Conservation (phyloP, 2,113 vertebrate species). For the Petroica traversi region DNA sequence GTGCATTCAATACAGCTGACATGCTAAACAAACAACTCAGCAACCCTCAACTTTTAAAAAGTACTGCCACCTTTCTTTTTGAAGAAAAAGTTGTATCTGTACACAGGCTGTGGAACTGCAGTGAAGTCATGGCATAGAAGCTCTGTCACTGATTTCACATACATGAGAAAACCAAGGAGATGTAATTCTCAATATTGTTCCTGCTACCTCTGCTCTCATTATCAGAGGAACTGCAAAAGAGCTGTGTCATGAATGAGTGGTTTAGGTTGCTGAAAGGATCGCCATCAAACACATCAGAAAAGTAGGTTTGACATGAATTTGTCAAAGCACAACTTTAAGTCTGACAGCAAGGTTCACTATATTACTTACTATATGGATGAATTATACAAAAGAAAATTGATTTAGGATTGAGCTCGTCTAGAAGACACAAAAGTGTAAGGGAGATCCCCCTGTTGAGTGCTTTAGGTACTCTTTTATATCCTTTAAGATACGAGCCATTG, state of each 20-base stretch:
- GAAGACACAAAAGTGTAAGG: neutral
- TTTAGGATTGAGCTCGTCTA: neutral
- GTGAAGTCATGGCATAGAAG: neutral
- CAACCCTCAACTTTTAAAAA: neutral
- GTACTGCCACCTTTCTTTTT: neutral
- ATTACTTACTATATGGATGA: neutral
- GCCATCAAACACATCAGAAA: neutral
- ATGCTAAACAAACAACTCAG: neutral
- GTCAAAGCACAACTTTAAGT: neutral
- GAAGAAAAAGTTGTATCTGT: neutral
- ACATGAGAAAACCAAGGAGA: neutral
- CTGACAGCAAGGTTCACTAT: neutral
- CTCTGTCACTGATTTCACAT: neutral
- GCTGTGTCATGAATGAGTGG: neutral
- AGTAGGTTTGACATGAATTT: neutral
- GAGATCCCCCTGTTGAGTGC: neutral
- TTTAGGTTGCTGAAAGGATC: neutral
- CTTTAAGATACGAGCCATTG: fast-evolving
- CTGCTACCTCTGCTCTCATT: neutral
- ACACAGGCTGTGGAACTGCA: neutral
- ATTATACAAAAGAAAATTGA: neutral
- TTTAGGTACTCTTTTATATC: neutral
- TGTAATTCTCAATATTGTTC: neutral
- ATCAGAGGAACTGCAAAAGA: neutral
- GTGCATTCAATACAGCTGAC: neutral